These are phyloP conservation scores for Leucoraja ocellata DNA, from an alignment of 2,797 vertebrate genomes.

Conservation along the genomic window DNA sequence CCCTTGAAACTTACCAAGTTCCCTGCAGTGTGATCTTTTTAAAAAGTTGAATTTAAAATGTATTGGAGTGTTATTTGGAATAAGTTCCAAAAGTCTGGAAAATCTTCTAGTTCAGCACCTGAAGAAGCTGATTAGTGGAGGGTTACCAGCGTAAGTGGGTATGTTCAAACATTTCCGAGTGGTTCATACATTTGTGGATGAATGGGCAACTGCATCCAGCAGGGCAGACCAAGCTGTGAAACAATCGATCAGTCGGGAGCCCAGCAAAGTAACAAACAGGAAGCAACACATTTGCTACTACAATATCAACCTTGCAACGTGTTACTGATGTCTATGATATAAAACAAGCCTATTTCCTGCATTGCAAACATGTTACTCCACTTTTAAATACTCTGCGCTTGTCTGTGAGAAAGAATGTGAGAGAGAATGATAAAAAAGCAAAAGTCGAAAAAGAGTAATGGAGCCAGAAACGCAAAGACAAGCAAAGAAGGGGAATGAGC, in stretches of 20 bases:
- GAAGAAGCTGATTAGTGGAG: too few species aligned
- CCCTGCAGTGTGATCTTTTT: too few species aligned
- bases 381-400: background rate
- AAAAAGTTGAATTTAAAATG: too few species aligned
- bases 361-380: background rate
- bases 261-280: conserved; percentile 6
- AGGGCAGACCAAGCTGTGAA: background rate
- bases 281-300: background rate
- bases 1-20: too few species aligned
- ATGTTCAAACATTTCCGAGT: background rate
- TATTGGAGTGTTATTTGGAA: too few species aligned
- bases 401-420: background rate
- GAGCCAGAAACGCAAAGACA: background rate
- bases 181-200: background rate
- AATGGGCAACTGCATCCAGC: background rate
- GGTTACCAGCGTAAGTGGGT: background rate
- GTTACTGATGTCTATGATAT: background rate
- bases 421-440: background rate
- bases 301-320: conserved; percentile 5
- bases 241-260: background rate
- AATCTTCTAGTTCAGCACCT: too few species aligned
- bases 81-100: too few species aligned
- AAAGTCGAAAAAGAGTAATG: background rate
- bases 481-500: background rate
- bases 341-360: conserved; percentile 23